Conservation (phyloP, 2,113 vertebrate genomes). For the Jaculus jaculus region DNA sequence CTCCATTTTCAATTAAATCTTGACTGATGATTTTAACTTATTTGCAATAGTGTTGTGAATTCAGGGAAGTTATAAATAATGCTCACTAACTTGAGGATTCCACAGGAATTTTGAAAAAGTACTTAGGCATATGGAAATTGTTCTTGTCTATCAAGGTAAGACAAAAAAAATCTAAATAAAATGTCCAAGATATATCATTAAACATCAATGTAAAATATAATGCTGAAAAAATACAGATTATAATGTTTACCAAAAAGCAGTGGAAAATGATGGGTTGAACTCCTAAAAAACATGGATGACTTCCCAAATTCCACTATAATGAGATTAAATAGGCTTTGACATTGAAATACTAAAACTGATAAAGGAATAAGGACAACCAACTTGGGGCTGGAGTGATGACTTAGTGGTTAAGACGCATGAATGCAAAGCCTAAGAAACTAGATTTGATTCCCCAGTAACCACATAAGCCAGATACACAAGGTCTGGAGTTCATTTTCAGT, state of each 20-base stretch:
- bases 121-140: background rate
- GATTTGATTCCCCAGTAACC: no score
- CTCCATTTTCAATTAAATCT: slow-evolving; percentile 24
- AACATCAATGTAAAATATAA: slow-evolving; percentile 30
- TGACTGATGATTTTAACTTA: slow-evolving; percentile 14
- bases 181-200: background rate
- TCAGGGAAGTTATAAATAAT: slow-evolving; percentile 28
- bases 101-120: background rate
- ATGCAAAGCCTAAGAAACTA: no score
- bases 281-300: background rate
- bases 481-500: no score
- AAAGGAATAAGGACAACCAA: background rate
- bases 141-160: background rate
- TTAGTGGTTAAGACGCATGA: no score
- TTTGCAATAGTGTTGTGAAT: background rate
- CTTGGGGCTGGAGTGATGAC: no score
- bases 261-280: background rate
- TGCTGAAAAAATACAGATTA: background rate
- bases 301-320: slow-evolving; percentile 24
- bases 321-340: background rate
- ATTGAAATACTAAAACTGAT: background rate
- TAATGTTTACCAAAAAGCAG: background rate
- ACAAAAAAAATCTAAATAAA: slow-evolving; percentile 26
- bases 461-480: no score
- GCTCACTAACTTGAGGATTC: slow-evolving; percentile 28